Base-by-base conservation (phyloP, 2,888 invertebrate species). In the Pocota personata region DNA sequence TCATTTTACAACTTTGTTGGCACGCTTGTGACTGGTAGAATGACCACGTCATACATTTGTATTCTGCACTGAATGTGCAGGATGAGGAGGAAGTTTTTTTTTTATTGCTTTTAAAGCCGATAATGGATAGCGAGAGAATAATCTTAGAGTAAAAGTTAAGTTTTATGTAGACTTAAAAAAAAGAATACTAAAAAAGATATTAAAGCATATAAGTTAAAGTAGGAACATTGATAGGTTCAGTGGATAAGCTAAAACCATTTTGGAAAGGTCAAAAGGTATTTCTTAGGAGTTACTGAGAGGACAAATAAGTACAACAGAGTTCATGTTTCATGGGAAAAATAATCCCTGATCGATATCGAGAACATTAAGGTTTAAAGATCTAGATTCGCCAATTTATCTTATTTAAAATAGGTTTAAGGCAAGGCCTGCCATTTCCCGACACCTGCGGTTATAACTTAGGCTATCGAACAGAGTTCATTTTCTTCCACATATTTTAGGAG, bases 21-120 rank as follows among this genome's bases (percentile, higher is more conserved):
- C 83, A 66, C 77, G 66, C 40, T 77, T 76, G 76, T 35, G 55
- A 66, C 66, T 73, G 50, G 37, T 12, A 14, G 57, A 73, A 66
- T 73, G 79, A 57, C 57, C 64, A 66, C 48, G 40, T 66, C 58
- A 50, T 48, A 72, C 64, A 64, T 72, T 55, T 71, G 55, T 55
- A 46, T 55, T 43, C 19, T 55, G 50, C n/a, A 37, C 32, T 43
- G 57, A 55, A 37, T 32, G 40, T 40, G 19, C 24, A 62, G 27
- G 48, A 37, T 57, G 66, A 40, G 57, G 43, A 35, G n/a, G 43
- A 64, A 55, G 46, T 62, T 76, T 50, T 50, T 55, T 19, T 55
- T 43, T 55, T 69, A 69, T 32, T 50, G 58, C 27, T 64, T 57
- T 78, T 19, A 37, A 46, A 66, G 57, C 24, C 24, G 57, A 71